Evolutionary conservation across 2,797 vertebrate genomes (phyloP).

Genomic region (Rhinella marina): DNA sequence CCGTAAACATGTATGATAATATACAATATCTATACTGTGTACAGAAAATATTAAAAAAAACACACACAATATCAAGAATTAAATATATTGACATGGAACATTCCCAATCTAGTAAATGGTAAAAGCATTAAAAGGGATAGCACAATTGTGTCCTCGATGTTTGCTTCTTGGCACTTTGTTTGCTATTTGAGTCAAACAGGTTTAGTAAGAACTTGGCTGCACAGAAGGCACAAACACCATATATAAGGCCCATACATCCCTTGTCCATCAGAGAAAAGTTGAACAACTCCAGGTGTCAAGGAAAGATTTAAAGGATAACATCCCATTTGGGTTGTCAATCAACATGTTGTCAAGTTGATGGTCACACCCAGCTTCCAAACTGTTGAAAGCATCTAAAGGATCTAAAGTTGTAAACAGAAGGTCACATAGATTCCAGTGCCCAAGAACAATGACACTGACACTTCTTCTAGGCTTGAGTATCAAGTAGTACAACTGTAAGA

Average conservation of each 20-base stretch:
- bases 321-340: neutral
- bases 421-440: neutral
- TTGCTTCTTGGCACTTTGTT: neutral
- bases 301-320: neutral
- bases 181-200: neutral
- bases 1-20: neutral
- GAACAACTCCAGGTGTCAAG: conserved; percentile 2
- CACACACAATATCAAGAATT: neutral
- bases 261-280: neutral
- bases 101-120: neutral
- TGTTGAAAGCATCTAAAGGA: neutral
- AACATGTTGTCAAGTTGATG: neutral
- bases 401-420: neutral
- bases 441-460: neutral
- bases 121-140: neutral
- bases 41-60: neutral
- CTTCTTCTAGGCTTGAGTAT: neutral
- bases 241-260: neutral
- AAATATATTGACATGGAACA: neutral
- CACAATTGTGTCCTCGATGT: neutral
- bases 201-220: neutral
- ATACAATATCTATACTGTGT: neutral
- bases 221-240: neutral
- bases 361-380: neutral
- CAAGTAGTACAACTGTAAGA: neutral